These are phyloP conservation scores for Sylvilagus floridanus DNA, from an alignment of 2,797 vertebrate species.

Conservation along the genomic window DNA sequence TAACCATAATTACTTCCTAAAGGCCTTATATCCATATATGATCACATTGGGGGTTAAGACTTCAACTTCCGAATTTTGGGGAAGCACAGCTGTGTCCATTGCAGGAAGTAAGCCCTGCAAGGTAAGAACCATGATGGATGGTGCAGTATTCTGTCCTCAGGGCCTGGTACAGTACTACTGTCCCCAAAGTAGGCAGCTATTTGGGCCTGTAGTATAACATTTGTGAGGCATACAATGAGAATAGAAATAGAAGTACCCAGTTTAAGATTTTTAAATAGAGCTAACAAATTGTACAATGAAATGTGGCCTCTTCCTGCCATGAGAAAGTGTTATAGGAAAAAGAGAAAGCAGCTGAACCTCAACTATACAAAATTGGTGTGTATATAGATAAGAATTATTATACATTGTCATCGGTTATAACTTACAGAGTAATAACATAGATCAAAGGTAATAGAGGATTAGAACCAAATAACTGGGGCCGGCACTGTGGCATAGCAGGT, in stretches of 20 bases:
- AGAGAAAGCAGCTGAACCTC: slow-evolving; percentile 17
- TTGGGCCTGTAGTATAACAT: not conserved
- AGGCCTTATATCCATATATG: not conserved
- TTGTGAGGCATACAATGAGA: slow-evolving; percentile 29
- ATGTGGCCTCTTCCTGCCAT: not conserved
- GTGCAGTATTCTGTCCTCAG: not conserved
- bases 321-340: slow-evolving; percentile 3
- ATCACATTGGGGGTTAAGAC: not conserved
- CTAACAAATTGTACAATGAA: slow-evolving; percentile 49
- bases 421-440: slow-evolving; percentile 45
- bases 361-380: slow-evolving; percentile 18
- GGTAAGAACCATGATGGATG: not conserved
- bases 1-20: slow-evolving; percentile 46
- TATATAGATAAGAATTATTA: slow-evolving; percentile 39
- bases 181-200: not conserved
- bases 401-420: slow-evolving; percentile 20
- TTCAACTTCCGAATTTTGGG: not conserved
- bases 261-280: slow-evolving; percentile 41
- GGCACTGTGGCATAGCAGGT: too few relatives aligned
- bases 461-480: not conserved
- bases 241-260: not conserved
- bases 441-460: slow-evolving; percentile 45
- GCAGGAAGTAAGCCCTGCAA: not conserved
- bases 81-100: not conserved
- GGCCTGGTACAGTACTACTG: not conserved